A percentile compares a stretch with the other conserved stretches of the same genome.
Evolutionary conservation across 2,113 vertebrate genomes (phyloP).

Genomic region (Gobio gobio): DNA sequence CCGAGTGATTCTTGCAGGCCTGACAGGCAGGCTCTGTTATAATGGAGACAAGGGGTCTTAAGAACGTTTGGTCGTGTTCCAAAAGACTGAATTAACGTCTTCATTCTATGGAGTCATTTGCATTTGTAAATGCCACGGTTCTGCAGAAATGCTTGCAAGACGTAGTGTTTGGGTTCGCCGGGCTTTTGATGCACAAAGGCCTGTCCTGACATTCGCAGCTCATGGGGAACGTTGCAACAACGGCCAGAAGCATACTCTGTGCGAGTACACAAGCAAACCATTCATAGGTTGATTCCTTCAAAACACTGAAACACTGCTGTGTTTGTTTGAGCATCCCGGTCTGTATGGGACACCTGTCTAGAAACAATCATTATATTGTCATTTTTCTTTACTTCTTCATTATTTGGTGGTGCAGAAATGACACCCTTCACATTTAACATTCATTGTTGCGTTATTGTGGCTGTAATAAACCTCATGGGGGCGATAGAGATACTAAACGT

Average conservation of each 20-base stretch:
- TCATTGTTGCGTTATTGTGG: neutral
- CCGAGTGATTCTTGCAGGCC: neutral
- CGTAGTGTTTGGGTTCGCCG: neutral
- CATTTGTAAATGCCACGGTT: constrained; percentile 26
- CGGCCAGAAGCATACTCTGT: neutral
- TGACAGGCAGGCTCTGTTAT: constrained; percentile 35
- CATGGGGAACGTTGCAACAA: neutral
- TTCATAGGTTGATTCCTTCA: neutral
- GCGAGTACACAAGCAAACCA: constrained; percentile 10
- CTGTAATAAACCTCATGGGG: neutral
- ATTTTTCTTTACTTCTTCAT: neutral
- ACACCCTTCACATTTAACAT: neutral
- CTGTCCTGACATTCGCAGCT: constrained; percentile 10
- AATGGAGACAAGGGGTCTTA: constrained; percentile 30
- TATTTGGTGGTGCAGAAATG: too few species aligned
- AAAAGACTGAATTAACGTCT: constrained; percentile 35
- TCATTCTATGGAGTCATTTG: constrained; percentile 41
- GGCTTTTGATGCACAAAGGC: constrained; percentile 1
- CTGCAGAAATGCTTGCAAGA: neutral
- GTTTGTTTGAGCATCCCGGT: neutral
- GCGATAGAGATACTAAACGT: neutral
- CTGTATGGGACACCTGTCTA: neutral
- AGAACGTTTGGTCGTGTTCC: constrained; percentile 7
- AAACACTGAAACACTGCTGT: constrained; percentile 1
- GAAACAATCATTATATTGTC: neutral